phyloP scores from a whole-genome alignment of 2,797 vertebrate species.

The Phoxinus dragarum region DNA sequence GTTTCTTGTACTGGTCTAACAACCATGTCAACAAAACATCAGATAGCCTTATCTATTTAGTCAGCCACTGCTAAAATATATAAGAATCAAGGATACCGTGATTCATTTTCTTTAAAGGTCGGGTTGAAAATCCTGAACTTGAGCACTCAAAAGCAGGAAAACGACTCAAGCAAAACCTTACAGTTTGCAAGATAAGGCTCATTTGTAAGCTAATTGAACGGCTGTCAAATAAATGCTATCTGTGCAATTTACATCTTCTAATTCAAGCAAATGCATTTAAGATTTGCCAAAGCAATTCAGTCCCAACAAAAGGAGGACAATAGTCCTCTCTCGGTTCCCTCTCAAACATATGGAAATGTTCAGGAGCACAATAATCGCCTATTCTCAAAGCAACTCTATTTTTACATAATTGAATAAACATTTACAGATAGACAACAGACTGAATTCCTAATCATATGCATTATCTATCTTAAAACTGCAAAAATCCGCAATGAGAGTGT shows the following conservation, averaged over 20 bases:
- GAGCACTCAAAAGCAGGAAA: constrained; percentile 17
- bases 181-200: constrained; percentile 13
- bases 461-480: constrained; percentile 27
- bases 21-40: constrained; percentile 42
- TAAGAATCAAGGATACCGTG: not conserved
- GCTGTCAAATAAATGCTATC: constrained; percentile 38
- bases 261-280: constrained; percentile 36
- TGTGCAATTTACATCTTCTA: constrained; percentile 33
- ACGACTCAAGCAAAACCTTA: not conserved
- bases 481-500: not conserved
- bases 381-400: constrained; percentile 52
- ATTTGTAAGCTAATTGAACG: constrained; percentile 40
- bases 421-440: constrained; percentile 51
- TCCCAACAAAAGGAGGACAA: constrained; percentile 47
- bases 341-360: constrained; percentile 54
- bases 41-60: constrained; percentile 19
- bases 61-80: not conserved
- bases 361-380: constrained; percentile 52
- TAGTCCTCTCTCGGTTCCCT: constrained; percentile 24
- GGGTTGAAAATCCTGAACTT: not conserved
- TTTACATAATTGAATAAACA: constrained; percentile 61
- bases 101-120: constrained; percentile 4
- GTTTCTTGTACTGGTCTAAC: constrained; percentile 34
- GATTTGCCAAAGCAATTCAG: constrained; percentile 33
- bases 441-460: constrained; percentile 27